A percentile compares a stretch with the other conserved stretches of the same genome.
Conservation (phyloP, 2,888 invertebrate species). For the Tolmerus cingulatus region DNA sequence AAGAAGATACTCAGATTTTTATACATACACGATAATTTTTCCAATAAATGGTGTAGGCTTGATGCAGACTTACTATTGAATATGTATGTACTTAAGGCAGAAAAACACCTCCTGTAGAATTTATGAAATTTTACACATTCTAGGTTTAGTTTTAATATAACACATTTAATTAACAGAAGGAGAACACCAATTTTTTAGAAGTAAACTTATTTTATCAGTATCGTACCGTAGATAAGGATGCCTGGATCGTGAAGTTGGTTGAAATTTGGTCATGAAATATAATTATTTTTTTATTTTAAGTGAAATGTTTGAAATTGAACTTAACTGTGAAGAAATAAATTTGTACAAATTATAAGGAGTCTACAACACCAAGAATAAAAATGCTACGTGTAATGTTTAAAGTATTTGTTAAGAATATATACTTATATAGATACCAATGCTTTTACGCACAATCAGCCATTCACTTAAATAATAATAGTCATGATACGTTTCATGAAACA, state of each 20-base stretch:
- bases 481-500: neutral
- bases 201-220: neutral
- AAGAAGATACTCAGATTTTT: no score
- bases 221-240: conserved; percentile 50
- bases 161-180: neutral
- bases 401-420: neutral
- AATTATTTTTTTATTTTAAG: neutral
- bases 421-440: neutral
- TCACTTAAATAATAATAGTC: neutral
- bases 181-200: neutral
- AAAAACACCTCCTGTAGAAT: neutral
- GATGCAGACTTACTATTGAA: neutral
- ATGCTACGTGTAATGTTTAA: neutral
- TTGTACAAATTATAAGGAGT: neutral
- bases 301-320: neutral
- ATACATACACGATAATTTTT: no score
- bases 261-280: conserved; percentile 24
- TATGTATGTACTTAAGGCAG: neutral
- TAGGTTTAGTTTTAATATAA: neutral
- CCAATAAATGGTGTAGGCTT: neutral
- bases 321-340: neutral
- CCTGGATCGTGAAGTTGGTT: conserved; percentile 40
- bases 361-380: neutral
- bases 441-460: neutral
- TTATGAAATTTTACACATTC: neutral